A percentile compares a stretch with the other conserved stretches of the same genome.
Conservation (phyloP, 2,113 vertebrate genomes). For the Rousettus leschenaultii region DNA sequence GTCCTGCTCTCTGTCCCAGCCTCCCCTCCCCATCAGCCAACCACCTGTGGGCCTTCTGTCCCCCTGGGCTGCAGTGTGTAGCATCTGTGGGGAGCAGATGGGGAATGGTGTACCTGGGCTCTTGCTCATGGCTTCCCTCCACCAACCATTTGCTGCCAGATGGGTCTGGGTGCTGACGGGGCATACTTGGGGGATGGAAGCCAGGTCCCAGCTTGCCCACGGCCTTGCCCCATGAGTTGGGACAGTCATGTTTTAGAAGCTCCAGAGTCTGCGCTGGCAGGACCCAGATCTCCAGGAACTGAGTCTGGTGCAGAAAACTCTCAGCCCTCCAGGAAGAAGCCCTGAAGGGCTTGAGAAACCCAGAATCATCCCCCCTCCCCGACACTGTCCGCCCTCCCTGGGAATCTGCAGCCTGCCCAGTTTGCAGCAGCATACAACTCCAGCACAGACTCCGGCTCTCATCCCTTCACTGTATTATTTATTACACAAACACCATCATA, state of each 20-base stretch:
- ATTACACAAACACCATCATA: background rate
- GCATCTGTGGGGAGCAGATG: slow-evolving; percentile 11
- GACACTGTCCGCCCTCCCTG: background rate
- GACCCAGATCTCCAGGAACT: background rate
- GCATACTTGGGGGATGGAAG: background rate
- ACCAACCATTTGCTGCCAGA: slow-evolving; percentile 49
- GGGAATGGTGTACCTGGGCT: background rate
- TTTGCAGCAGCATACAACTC: background rate
- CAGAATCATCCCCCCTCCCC: background rate
- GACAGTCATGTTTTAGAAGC: background rate
- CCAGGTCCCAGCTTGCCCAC: background rate
- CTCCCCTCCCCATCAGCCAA: background rate
- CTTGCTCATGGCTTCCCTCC: background rate
- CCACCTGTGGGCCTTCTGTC: slow-evolving; percentile 20
- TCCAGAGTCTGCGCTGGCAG: background rate
- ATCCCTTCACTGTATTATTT: background rate
- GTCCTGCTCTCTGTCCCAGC: background rate
- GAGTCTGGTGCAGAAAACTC: background rate
- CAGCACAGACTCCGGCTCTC: background rate
- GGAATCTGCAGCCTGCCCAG: background rate
- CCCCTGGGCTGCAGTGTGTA: background rate
- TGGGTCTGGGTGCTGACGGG: slow-evolving; percentile 12
- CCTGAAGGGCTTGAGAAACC: background rate
- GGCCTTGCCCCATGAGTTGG: background rate
- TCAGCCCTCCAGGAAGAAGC: background rate